phyloP scores from a whole-genome alignment of 1,140 invertebrate genomes.

The Magallana angulata region DNA sequence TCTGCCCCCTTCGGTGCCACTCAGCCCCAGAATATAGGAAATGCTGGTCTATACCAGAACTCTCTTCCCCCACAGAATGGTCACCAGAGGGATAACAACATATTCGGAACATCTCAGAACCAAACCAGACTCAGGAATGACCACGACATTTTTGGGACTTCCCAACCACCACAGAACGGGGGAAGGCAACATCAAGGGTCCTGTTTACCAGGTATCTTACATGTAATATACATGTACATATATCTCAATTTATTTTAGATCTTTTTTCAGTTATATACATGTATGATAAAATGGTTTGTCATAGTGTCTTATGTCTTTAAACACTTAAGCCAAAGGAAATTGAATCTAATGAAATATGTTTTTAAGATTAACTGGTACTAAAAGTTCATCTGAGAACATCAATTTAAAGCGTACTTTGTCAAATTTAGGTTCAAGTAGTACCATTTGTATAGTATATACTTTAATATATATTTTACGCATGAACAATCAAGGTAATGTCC shows the following conservation, averaged over 20 bases:
- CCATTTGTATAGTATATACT: too few species aligned
- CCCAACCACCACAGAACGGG: background rate
- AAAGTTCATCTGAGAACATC: too few species aligned
- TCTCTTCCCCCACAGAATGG: background rate
- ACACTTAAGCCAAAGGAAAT: background rate
- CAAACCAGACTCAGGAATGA: background rate
- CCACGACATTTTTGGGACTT: background rate
- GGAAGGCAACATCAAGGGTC: background rate
- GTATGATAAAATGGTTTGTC: background rate
- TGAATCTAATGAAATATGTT: background rate
- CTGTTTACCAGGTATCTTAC: slow-evolving; percentile 9
- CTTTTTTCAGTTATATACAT: background rate
- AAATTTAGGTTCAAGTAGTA: too few species aligned
- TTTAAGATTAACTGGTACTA: too few species aligned
- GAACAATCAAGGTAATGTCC: background rate
- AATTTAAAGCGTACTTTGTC: too few species aligned
- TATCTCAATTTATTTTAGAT: background rate
- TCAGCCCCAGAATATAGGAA: background rate
- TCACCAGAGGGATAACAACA: background rate
- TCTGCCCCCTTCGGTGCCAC: background rate
- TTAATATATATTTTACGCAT: too few species aligned
- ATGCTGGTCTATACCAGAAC: background rate
- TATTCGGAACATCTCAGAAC: background rate
- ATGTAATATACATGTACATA: background rate
- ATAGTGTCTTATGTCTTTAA: background rate